Conservation (phyloP, 92 coral and sea anemone genomes). For the Bergia puertoricense region DNA sequence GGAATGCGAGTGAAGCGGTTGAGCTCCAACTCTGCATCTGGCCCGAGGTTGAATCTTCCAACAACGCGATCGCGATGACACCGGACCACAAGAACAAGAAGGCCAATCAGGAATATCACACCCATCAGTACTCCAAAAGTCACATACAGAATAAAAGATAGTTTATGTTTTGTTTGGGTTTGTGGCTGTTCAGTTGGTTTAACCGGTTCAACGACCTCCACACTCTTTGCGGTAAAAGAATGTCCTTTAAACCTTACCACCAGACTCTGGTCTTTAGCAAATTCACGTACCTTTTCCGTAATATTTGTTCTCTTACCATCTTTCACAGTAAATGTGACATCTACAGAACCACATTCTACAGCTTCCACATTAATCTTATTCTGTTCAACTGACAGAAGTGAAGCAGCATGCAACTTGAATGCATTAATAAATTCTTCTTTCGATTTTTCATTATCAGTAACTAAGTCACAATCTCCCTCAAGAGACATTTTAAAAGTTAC, state of each 20-base stretch:
- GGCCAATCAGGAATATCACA: slow-evolving; percentile 73
- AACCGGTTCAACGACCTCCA: slow-evolving; percentile 45
- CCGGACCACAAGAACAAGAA: slow-evolving; percentile 63
- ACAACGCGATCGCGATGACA: slow-evolving; percentile 75
- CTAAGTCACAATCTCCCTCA: slow-evolving; percentile 7
- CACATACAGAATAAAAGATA: slow-evolving; percentile 76
- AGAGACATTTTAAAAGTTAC: slow-evolving; percentile 32
- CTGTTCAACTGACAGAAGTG: slow-evolving; percentile 17
- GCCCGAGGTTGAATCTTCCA: slow-evolving; percentile 62
- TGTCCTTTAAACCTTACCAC: slow-evolving; percentile 46
- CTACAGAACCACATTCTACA: slow-evolving; percentile 74
- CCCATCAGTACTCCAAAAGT: slow-evolving; percentile 84
- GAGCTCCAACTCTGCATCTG: slow-evolving; percentile 71
- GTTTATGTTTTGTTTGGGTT: slow-evolving; percentile 38
- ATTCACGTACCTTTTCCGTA: slow-evolving; percentile 42
- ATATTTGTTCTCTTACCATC: slow-evolving; percentile 60
- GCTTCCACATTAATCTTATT: slow-evolving; percentile 40
- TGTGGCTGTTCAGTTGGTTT: slow-evolving; percentile 22
- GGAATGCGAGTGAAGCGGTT: slow-evolving; percentile 68
- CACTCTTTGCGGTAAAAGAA: slow-evolving; percentile 48
- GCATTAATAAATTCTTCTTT: slow-evolving; percentile 41
- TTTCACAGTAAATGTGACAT: slow-evolving; percentile 62
- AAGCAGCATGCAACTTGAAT: slow-evolving; percentile 38
- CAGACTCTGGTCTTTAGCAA: slow-evolving; percentile 49
- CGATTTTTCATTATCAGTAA: slow-evolving; percentile 2